phyloP scores from a whole-genome alignment of 2,888 invertebrate genomes.

The Aricia artaxerxes region DNA sequence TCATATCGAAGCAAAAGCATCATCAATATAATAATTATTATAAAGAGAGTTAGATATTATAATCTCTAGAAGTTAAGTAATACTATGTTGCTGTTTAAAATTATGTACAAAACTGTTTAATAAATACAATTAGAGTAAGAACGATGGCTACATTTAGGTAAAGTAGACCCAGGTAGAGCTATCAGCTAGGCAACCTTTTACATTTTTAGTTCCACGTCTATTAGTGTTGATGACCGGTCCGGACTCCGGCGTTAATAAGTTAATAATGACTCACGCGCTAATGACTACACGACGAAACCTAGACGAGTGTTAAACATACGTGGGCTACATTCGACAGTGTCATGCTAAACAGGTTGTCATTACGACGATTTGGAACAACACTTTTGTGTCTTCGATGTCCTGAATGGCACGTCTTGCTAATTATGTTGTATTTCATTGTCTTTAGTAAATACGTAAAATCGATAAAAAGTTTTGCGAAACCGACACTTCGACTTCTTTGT shows the following conservation, averaged over 20 bases:
- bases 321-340: neutral
- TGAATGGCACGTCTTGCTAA: neutral
- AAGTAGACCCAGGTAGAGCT: neutral
- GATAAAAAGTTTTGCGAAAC: neutral
- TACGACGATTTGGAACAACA: neutral
- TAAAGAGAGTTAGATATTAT: neutral
- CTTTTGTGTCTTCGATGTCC: neutral
- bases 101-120: neutral
- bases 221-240: slow-evolving; percentile 15
- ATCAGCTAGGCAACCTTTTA: neutral
- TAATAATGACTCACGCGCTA: neutral
- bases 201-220: neutral
- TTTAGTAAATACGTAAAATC: neutral
- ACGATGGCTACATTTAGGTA: neutral
- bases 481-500: neutral
- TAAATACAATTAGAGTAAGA: neutral
- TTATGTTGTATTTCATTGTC: neutral
- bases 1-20: neutral
- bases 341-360: neutral
- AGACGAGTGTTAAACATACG: slow-evolving; percentile 14
- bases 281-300: slow-evolving; percentile 4
- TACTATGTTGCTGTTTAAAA: neutral
- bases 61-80: too few relatives aligned
- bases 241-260: slow-evolving; percentile 6
- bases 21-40: neutral